Conservation (phyloP, 1,140 invertebrate species). For the Tribolium castaneum region DNA sequence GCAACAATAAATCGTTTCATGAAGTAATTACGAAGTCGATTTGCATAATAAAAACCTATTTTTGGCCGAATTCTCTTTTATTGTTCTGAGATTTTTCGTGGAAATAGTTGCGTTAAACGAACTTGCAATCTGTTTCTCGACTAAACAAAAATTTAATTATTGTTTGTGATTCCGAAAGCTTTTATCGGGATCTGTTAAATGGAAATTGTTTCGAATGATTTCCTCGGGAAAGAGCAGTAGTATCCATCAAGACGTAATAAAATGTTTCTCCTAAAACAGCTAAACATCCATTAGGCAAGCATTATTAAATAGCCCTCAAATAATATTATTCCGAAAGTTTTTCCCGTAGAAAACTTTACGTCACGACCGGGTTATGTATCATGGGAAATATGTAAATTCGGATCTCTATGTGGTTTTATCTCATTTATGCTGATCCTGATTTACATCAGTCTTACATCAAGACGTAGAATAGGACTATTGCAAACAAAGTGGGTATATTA, state of each 20-base stretch:
- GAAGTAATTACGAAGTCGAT: conserved; percentile 19
- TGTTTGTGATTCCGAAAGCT: conserved; percentile 10
- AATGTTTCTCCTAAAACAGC: background rate
- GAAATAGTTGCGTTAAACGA: background rate
- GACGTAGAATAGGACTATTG: conserved; percentile 22
- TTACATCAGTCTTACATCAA: conserved; percentile 33
- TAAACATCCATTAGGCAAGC: background rate
- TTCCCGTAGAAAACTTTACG: background rate
- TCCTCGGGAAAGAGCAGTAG: background rate
- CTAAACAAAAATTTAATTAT: conserved; percentile 36
- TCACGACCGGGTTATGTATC: background rate
- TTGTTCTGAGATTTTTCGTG: too few relatives aligned
- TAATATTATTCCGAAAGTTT: conserved; percentile 11
- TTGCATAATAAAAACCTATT: conserved; percentile 35
- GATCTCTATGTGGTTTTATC: conserved; percentile 28
- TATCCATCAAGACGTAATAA: conserved; percentile 5
- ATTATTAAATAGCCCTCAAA: background rate
- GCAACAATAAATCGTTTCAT: conserved; percentile 34
- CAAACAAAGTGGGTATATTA: conserved; percentile 29
- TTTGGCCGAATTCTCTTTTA: background rate
- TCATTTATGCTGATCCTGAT: conserved; percentile 35
- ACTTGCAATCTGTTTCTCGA: background rate
- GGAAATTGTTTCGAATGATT: conserved; percentile 8
- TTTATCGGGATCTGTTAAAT: conserved; percentile 4
- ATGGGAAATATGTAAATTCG: conserved; percentile 27